These are phyloP conservation scores for Neodontobutis hainanensis DNA, from an alignment of 2,113 vertebrate species.

Conservation along the genomic window DNA sequence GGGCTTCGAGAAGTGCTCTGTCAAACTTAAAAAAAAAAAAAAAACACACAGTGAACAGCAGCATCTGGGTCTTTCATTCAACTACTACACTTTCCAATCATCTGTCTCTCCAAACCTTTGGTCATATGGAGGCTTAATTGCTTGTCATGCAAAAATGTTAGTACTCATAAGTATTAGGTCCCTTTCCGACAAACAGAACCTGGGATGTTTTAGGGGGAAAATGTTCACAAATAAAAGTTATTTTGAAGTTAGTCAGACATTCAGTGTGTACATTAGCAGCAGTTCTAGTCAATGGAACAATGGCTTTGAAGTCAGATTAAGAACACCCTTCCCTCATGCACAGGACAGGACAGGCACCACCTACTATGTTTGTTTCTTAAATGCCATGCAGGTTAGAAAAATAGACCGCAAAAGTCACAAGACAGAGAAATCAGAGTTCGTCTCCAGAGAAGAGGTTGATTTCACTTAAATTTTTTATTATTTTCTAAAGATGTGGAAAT, in stretches of 20 bases:
- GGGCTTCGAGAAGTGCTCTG: conserved; percentile 30
- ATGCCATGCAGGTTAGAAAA: conserved; percentile 73
- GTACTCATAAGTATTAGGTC: conserved; percentile 16
- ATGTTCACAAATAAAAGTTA: conserved; percentile 30
- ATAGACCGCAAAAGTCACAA: conserved; percentile 69
- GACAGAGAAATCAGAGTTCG: conserved; percentile 75
- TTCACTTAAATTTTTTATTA: conserved; percentile 81
- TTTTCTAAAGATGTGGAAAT: conserved; percentile 82
- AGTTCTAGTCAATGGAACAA: conserved; percentile 67
- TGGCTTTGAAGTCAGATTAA: conserved; percentile 67
- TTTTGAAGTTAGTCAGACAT: conserved; percentile 71
- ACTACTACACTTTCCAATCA: conserved; percentile 38
- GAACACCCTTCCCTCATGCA: conserved; percentile 68
- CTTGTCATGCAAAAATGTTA: conserved; percentile 58
- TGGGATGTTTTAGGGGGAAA: conserved; percentile 19
- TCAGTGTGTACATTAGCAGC: conserved; percentile 78
- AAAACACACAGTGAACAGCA: conserved; percentile 63
- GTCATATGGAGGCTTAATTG: conserved; percentile 58
- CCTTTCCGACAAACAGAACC: conserved; percentile 33
- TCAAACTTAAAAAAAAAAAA: conserved; percentile 65
- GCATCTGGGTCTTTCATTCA: conserved; percentile 60
- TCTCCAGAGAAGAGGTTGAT: conserved; percentile 77
- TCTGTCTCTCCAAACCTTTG: conserved; percentile 67
- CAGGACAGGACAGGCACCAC: conserved; percentile 66
- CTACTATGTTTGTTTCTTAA: conserved; percentile 47